Conservation (phyloP, 2,888 invertebrate genomes). For the Drosophila yooni region DNA sequence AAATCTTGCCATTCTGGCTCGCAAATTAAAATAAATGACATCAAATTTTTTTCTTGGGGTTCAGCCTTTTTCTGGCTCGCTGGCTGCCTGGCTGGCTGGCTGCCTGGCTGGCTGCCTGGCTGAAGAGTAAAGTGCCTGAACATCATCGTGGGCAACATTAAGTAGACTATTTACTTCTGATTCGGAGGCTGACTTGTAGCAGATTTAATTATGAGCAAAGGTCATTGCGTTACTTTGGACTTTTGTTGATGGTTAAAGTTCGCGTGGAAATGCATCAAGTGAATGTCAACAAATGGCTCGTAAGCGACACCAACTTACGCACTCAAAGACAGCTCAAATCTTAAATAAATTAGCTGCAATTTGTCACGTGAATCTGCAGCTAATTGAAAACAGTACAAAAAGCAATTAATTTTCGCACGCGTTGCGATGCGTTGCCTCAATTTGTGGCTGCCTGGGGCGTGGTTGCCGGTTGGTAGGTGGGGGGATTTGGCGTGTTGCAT, state of each 20-base stretch:
- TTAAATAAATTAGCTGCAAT: conserved; percentile 55
- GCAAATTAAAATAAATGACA: conserved; percentile 74
- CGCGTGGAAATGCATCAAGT: conserved; percentile 54
- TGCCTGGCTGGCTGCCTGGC: background rate
- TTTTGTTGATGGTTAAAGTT: conserved; percentile 21
- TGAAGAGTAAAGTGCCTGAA: conserved; percentile 30
- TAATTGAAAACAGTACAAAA: conserved; percentile 18
- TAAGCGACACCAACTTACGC: conserved; percentile 16
- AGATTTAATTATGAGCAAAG: conserved; percentile 65
- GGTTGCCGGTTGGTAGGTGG: background rate
- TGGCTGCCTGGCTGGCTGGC: background rate
- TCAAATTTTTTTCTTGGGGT: conserved; percentile 47
- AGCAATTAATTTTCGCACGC: conserved; percentile 40
- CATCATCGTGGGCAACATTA: conserved; percentile 42
- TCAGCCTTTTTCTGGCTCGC: conserved; percentile 27
- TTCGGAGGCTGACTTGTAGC: conserved; percentile 36
- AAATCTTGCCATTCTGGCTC: conserved; percentile 62
- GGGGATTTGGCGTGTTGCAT: conserved; percentile 15
- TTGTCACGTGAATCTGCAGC: conserved; percentile 46
- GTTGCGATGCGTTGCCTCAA: background rate
- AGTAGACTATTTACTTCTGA: conserved; percentile 62
- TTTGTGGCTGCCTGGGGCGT: background rate
- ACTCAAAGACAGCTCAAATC: conserved; percentile 14
- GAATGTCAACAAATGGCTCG: conserved; percentile 53
- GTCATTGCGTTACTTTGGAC: conserved; percentile 27